Conservation (phyloP, 2,797 vertebrate genomes). For the Tarsius wallacei region DNA sequence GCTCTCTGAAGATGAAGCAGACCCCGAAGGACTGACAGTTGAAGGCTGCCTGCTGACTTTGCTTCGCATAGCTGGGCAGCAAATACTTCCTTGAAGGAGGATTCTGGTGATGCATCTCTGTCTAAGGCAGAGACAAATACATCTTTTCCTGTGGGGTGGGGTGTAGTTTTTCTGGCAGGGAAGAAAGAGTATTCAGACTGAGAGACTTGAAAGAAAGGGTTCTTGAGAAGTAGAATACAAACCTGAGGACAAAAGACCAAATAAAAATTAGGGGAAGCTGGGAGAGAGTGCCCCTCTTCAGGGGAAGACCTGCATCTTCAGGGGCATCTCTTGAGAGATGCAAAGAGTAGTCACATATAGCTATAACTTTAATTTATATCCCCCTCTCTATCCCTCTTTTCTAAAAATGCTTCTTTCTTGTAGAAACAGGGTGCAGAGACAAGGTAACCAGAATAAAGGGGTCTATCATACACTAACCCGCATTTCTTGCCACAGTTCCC, state of each 20-base stretch:
- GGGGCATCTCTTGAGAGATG: background rate
- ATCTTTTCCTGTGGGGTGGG: background rate
- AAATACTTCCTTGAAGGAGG: background rate
- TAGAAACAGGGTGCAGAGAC: background rate
- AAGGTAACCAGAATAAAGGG: background rate
- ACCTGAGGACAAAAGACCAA: background rate
- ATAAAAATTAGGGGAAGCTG: background rate
- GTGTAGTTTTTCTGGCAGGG: background rate
- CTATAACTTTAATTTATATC: background rate
- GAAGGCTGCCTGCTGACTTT: background rate
- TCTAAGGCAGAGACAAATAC: background rate
- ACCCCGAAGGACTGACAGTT: background rate
- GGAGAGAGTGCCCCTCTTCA: background rate
- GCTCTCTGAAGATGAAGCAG: background rate
- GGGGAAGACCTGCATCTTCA: background rate
- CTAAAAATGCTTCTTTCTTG: background rate
- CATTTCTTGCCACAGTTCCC: background rate
- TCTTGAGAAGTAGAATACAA: background rate
- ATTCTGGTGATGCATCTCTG: background rate
- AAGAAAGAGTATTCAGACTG: conserved; percentile 49
- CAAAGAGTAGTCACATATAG: conserved; percentile 27
- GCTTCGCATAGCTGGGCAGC: background rate
- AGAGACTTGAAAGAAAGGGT: background rate
- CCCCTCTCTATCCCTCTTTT: background rate
- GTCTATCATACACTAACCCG: background rate